These are phyloP conservation scores for Diogma glabrata DNA, from an alignment of 2,888 invertebrate genomes.

Conservation along the genomic window DNA sequence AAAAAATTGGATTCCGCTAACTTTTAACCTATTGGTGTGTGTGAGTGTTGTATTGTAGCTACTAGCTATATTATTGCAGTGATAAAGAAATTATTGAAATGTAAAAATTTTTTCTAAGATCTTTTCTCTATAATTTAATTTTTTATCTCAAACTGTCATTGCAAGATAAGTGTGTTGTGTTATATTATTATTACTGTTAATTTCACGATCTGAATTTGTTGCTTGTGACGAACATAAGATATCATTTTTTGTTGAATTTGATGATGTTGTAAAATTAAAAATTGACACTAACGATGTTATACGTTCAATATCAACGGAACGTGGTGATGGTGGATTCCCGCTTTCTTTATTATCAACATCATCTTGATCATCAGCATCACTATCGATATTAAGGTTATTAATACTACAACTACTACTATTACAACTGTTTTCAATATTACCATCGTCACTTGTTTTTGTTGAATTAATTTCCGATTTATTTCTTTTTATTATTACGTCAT, in stretches of 20 bases:
- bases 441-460: background rate
- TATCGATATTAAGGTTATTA: slow-evolving; percentile 1
- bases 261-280: slow-evolving; percentile 38
- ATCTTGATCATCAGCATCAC: background rate
- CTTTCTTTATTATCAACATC: too few species aligned
- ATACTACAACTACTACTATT: slow-evolving; percentile 3
- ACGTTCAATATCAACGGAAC: slow-evolving; percentile 36
- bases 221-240: slow-evolving; percentile 36
- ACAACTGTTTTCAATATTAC: background rate
- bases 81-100: background rate
- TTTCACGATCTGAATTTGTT: slow-evolving; percentile 26
- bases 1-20: too few species aligned
- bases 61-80: background rate
- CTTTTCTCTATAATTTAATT: background rate
- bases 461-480: slow-evolving; percentile 4
- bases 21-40: background rate
- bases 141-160: slow-evolving; percentile 38
- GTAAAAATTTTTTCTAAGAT: background rate
- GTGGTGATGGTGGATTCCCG: background rate
- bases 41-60: background rate
- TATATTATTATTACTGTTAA: slow-evolving; percentile 37
- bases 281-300: slow-evolving; percentile 47
- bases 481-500: slow-evolving; percentile 7
- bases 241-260: background rate
- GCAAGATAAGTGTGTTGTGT: slow-evolving; percentile 41